These are phyloP conservation scores for Temnothorax unifasciatus DNA, from an alignment of 2,888 invertebrate genomes.

Conservation along the genomic window DNA sequence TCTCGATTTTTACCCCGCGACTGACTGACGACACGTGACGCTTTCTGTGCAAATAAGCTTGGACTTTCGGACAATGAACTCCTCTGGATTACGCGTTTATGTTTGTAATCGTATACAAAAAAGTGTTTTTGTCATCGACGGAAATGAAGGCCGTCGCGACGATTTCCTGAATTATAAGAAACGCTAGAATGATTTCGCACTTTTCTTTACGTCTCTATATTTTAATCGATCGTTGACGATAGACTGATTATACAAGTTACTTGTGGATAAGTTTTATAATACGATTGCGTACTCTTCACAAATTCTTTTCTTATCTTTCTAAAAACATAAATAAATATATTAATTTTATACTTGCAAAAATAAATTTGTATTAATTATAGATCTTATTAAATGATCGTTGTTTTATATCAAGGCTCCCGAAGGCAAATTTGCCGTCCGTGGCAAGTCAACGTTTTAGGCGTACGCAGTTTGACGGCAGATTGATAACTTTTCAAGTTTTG, in stretches of 20 bases:
- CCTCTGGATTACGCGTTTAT: neutral
- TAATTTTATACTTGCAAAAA: neutral
- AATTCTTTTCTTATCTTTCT: neutral
- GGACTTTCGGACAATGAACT: neutral
- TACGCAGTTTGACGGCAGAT: conserved; percentile 11
- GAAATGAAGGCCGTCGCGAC: neutral
- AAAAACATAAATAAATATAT: neutral
- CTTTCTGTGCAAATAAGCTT: conserved; percentile 3
- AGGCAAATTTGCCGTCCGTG: neutral
- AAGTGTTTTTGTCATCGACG: neutral
- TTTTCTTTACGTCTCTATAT: neutral
- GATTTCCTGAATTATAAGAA: conserved; percentile 10
- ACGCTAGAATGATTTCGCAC: neutral
- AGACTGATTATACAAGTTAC: neutral
- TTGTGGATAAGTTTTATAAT: neutral
- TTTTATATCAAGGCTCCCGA: neutral
- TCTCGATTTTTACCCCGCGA: conserved; percentile 7
- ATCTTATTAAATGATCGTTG: neutral
- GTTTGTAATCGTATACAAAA: neutral
- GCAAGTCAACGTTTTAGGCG: conserved; percentile 50
- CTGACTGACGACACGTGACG: neutral
- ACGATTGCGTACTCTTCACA: neutral
- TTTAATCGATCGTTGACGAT: neutral
- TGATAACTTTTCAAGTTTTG: conserved; percentile 68
- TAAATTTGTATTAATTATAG: neutral